These are phyloP conservation scores for Sebastes miniatus DNA, from an alignment of 2,797 vertebrate genomes.

Conservation along the genomic window DNA sequence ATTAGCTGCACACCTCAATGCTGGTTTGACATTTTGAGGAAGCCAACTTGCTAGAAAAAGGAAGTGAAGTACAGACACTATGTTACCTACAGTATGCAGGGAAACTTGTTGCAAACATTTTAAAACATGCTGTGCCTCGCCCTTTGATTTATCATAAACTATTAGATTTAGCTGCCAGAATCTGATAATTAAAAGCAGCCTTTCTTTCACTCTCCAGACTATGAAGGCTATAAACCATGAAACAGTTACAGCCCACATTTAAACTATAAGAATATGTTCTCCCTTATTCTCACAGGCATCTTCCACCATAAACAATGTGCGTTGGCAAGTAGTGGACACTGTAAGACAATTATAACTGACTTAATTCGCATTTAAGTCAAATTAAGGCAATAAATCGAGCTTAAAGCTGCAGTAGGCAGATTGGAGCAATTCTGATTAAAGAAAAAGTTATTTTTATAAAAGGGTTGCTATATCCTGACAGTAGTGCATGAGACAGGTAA, in stretches of 20 bases:
- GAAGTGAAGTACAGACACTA: slow-evolving; percentile 45
- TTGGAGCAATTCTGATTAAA: too few species aligned
- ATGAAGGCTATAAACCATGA: background rate
- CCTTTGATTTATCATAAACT: background rate
- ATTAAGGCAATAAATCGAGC: background rate
- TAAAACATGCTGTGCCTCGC: background rate
- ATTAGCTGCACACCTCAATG: background rate
- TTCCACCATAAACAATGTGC: background rate
- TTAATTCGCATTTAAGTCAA: background rate
- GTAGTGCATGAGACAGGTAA: too few species aligned
- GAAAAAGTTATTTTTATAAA: too few species aligned
- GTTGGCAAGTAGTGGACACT: background rate
- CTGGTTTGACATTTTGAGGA: slow-evolving; percentile 56
- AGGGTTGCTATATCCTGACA: too few species aligned
- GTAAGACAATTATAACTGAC: background rate
- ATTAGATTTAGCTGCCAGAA: background rate
- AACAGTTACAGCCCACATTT: background rate
- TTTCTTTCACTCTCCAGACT: background rate
- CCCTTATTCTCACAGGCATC: background rate
- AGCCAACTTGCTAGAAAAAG: slow-evolving; percentile 57
- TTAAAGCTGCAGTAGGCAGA: background rate
- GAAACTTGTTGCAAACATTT: background rate
- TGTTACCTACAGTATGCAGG: background rate
- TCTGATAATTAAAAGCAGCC: background rate
- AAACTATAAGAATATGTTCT: background rate